Base-by-base conservation (phyloP, 92 coral and sea anemone genomes). In the Porites divaricata region DNA sequence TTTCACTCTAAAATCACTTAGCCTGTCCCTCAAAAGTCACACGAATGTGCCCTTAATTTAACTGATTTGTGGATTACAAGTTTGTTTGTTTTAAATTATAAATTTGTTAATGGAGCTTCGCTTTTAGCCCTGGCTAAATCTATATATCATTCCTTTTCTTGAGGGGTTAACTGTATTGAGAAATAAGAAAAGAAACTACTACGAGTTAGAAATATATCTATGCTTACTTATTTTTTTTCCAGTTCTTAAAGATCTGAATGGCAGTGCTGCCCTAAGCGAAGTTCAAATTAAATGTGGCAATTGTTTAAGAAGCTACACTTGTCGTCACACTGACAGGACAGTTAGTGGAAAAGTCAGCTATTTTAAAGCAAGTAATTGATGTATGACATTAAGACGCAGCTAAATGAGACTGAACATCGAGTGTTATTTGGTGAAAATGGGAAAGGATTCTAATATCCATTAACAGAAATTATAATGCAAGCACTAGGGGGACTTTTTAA, bases 271-370 rank as follows among this genome's bases (percentile, higher is more conserved):
- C 11, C 72, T 78, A 78, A 78, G 70, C 83, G 67, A 78, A 62
- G 83, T 63, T 54, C 71, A 78, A 78, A 78, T 78, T 35, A 78
- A 78, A 15, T 78, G 83, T 62, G 83, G 83, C 83, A 78, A 62
- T 25, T 78, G 72, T 61, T 78, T 24, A 78, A 78, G 35, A 62
- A 78, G 83, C 69, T 78, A 78, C 72, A 24, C 83, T 61, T 78
- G 83, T 78, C 72, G 68, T 76, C 81, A 76, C 81, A 76, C 81
- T 9, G 81, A 76, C 81, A 76, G 64, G 50, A 54, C 81, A 76
- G n/a, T 50, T 76, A 50, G 23, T 76, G 81, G 81, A 57, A 76
- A 78, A 61, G 70, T 41, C 25, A 22, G 48, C 70, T 63, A 56
- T 53, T 61, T 78, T 58, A 61, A 61, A 78, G 70, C 67, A 16